Evolutionary conservation across 2,113 vertebrate species (phyloP).

Genomic region (Clinocottus analis): DNA sequence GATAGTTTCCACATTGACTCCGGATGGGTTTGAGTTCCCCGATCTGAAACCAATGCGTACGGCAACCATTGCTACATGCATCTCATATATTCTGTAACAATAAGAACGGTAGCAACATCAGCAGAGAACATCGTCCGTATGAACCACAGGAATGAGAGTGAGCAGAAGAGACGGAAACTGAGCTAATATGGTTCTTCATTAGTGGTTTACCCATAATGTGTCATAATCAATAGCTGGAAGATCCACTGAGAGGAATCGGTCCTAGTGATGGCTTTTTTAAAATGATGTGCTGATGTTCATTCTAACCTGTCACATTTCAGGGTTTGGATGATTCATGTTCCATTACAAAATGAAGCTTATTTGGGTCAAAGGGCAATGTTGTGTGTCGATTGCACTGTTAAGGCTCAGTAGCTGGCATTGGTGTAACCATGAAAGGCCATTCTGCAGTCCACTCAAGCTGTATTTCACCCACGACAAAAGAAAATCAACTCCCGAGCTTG

Average conservation of each 20-base stretch:
- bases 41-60: constrained; percentile 85
- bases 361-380: constrained; percentile 61
- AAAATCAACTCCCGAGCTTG: neutral
- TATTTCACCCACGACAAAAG: constrained; percentile 31
- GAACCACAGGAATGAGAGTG: constrained; percentile 51
- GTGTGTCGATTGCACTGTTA: constrained; percentile 21
- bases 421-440: constrained; percentile 55
- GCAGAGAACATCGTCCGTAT: constrained; percentile 81
- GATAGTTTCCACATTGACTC: constrained; percentile 70
- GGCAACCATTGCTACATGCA: constrained; percentile 83
- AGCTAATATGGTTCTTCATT: constrained; percentile 26
- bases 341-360: constrained; percentile 67
- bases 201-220: constrained; percentile 59
- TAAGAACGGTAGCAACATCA: constrained; percentile 87
- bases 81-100: constrained; percentile 58
- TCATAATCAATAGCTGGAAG: constrained; percentile 20
- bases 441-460: constrained; percentile 3
- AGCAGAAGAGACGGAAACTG: neutral
- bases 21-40: constrained; percentile 61
- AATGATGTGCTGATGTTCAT: constrained; percentile 13
- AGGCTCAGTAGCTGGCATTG: constrained; percentile 14
- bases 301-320: constrained; percentile 49
- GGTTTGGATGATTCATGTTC: constrained; percentile 48
- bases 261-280: constrained; percentile 21
- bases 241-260: constrained; percentile 32